Conservation (phyloP, 2,888 invertebrate species). For the Diarsia dahlii region DNA sequence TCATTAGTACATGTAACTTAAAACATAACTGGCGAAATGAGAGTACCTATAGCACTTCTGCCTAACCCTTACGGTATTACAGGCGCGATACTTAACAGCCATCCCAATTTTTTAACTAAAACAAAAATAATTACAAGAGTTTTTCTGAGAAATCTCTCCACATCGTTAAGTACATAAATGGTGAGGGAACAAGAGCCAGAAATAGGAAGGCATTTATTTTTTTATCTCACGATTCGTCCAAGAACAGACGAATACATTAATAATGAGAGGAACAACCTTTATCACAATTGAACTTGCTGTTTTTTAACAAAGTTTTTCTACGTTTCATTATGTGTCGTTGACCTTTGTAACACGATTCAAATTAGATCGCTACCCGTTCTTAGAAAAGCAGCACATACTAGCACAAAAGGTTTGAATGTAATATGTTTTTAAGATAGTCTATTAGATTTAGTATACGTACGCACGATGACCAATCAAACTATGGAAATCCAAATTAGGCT, state of each 20-base stretch:
- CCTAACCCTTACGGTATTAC: neutral
- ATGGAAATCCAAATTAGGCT: no score
- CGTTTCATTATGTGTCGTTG: constrained; percentile 61
- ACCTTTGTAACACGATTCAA: constrained; percentile 58
- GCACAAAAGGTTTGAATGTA: constrained; percentile 35
- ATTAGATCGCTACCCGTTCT: constrained; percentile 52
- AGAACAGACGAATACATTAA: constrained; percentile 57
- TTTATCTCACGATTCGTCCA: constrained; percentile 46
- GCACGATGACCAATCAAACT: no score
- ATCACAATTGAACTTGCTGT: constrained; percentile 57
- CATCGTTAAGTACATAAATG: constrained; percentile 17
- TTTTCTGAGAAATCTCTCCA: constrained; percentile 11
- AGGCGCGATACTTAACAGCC: no score
- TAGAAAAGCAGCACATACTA: constrained; percentile 12
- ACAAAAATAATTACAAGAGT: constrained; percentile 15
- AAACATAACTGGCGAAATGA: neutral
- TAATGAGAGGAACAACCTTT: constrained; percentile 61
- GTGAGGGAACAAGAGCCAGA: constrained; percentile 8
- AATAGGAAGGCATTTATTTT: constrained; percentile 53
- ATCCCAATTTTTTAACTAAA: neutral
- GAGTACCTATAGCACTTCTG: neutral
- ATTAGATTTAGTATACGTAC: constrained; percentile 14
- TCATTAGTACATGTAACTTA: neutral
- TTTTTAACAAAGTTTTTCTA: constrained; percentile 54
- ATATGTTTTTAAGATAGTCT: constrained; percentile 37